Percentiles rank a stretch among this genome's conserved stretches.
Conservation (phyloP, 2,888 invertebrate species). For the Philhelius pedissequus region DNA sequence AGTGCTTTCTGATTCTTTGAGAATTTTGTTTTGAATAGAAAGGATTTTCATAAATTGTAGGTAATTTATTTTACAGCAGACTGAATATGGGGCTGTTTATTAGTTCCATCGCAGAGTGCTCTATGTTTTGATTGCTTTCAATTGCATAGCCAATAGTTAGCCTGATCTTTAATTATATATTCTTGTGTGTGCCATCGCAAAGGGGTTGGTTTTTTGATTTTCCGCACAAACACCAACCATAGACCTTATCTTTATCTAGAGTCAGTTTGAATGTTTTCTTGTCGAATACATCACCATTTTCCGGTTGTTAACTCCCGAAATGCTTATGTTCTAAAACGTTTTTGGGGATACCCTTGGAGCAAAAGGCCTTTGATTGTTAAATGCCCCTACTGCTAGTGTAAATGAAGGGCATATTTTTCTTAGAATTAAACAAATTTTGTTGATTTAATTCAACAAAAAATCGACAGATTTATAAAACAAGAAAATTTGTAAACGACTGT, state of each 20-base stretch:
- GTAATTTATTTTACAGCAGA: constrained; percentile 79
- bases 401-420: constrained; percentile 17
- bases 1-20: too few relatives aligned
- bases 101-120: constrained; percentile 98
- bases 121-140: constrained; percentile 96
- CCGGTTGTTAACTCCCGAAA: constrained; percentile 83
- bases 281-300: constrained; percentile 90
- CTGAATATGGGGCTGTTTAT: constrained; percentile 86
- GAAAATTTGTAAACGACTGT: neutral
- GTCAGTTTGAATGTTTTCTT: constrained; percentile 91
- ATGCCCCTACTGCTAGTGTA: constrained; percentile 5
- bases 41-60: too few relatives aligned
- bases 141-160: constrained; percentile 97
- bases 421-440: constrained; percentile 38
- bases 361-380: constrained; percentile 34
- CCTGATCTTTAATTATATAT: constrained; percentile 85
- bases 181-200: constrained; percentile 95
- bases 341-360: constrained; percentile 82
- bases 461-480: neutral
- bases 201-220: constrained; percentile 94
- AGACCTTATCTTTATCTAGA: constrained; percentile 86
- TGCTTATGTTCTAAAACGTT: constrained; percentile 83
- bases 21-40: too few relatives aligned
- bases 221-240: constrained; percentile 97
- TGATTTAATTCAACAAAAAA: neutral